phyloP scores from a whole-genome alignment of 1,140 invertebrate genomes.

The Trypoxylus dichotomus region DNA sequence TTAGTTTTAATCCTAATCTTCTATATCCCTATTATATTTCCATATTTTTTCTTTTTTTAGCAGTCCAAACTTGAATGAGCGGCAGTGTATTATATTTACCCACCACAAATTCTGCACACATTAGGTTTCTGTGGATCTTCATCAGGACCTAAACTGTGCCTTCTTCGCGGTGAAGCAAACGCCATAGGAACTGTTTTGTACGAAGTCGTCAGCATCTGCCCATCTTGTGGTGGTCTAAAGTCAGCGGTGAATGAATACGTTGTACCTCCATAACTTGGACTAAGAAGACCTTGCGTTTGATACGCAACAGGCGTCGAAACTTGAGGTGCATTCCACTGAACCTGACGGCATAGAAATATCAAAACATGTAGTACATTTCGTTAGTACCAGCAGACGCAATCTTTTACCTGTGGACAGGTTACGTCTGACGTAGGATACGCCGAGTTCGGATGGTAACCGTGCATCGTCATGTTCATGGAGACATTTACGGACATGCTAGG shows the following conservation, averaged over 20 bases:
- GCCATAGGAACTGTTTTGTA: constrained; percentile 50
- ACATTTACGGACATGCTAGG: constrained; percentile 94
- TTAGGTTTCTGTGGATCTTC: constrained; percentile 76
- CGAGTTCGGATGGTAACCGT: constrained; percentile 70
- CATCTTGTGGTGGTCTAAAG: constrained; percentile 62
- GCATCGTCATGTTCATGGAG: constrained; percentile 98
- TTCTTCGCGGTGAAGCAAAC: constrained; percentile 44
- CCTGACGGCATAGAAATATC: constrained; percentile 51
- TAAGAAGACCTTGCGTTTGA: constrained; percentile 61
- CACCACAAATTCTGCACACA: constrained; percentile 88
- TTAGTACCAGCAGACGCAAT: background rate
- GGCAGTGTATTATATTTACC: constrained; percentile 41
- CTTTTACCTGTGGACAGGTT: constrained; percentile 64
- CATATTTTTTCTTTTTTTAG: too few species aligned
- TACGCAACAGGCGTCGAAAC: constrained; percentile 53
- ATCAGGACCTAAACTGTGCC: constrained; percentile 52
- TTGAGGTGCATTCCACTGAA: constrained; percentile 66
- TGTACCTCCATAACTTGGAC: constrained; percentile 64
- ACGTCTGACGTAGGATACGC: constrained; percentile 57
- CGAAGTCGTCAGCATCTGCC: constrained; percentile 38
- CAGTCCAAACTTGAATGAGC: too few species aligned
- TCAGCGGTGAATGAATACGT: constrained; percentile 80
- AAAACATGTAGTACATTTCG: background rate
- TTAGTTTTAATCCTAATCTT: too few species aligned
- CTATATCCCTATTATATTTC: too few species aligned